Conservation (phyloP, 2,888 invertebrate genomes). For the Loripinus fragilis region DNA sequence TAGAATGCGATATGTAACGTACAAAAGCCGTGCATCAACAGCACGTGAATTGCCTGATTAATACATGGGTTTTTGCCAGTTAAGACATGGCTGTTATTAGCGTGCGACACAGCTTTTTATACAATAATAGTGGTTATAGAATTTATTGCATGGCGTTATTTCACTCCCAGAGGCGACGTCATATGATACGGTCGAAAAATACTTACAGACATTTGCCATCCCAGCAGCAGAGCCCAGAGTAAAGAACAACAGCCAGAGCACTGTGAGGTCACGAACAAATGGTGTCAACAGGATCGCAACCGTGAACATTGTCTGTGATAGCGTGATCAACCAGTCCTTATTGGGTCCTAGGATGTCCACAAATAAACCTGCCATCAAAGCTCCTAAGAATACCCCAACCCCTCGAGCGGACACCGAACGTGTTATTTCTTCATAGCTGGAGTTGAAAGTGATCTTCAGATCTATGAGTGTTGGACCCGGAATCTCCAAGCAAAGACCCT, state of each 20-base stretch:
- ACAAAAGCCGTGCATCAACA: no score
- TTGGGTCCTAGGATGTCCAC: conserved; percentile 50
- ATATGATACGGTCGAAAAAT: no score
- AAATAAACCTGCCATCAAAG: conserved; percentile 46
- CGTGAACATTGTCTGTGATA: conserved; percentile 37
- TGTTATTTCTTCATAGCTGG: conserved; percentile 48
- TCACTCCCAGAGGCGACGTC: no score
- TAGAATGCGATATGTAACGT: no score
- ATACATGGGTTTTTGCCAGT: no score
- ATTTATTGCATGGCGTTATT: no score
- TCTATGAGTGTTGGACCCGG: conserved; percentile 61
- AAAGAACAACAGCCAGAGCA: conserved; percentile 56
- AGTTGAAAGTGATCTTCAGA: conserved; percentile 46
- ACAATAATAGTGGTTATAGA: no score
- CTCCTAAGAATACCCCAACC: conserved; percentile 57
- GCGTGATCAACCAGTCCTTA: conserved; percentile 49
- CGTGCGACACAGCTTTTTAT: no score
- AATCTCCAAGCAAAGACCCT: conserved; percentile 58
- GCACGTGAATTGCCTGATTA: no score
- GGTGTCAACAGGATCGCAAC: conserved; percentile 43
- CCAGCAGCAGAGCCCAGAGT: conserved; percentile 45
- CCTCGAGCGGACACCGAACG: conserved; percentile 49
- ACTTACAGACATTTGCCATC: conserved; percentile 54
- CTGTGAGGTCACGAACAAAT: conserved; percentile 32
- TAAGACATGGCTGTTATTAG: no score